Evolutionary conservation across 2,113 vertebrate genomes (phyloP).

Genomic region (Pleuronectes platessa): DNA sequence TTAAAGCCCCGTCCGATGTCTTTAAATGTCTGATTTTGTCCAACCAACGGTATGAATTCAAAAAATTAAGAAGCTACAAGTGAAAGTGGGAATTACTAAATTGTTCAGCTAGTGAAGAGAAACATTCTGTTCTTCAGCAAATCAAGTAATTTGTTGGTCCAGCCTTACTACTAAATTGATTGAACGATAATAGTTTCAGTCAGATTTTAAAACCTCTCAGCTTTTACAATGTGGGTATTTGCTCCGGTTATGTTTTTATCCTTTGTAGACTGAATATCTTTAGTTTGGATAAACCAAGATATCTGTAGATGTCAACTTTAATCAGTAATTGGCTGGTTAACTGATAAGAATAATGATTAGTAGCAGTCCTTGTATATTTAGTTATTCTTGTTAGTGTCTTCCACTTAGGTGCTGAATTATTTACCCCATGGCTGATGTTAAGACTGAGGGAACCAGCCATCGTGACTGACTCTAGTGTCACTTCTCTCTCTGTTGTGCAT

Average conservation of each 20-base stretch:
- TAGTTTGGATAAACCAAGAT: no score
- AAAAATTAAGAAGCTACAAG: no score
- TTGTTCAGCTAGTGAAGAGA: neutral
- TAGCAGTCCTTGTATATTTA: neutral
- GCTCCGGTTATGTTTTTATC: neutral
- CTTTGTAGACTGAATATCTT: neutral
- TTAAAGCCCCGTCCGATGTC: no score
- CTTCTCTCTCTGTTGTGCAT: neutral
- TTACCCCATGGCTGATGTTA: conserved; percentile 19
- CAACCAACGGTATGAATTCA: no score
- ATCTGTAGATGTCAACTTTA: no score
- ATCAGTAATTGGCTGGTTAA: neutral
- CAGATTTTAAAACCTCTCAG: no score
- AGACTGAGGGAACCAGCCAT: conserved; percentile 1
- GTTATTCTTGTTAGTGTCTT: conserved; percentile 1
- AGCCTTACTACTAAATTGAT: neutral
- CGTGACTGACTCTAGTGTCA: neutral
- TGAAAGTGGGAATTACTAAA: no score
- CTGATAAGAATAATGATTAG: neutral
- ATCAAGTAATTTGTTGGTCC: neutral
- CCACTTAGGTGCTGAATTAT: conserved; percentile 41
- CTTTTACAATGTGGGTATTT: no score
- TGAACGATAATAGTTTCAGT: neutral
- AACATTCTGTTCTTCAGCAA: no score
- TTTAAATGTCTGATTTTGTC: no score